A percentile compares a stretch with the other conserved stretches of the same genome.
Conservation (phyloP, 2,888 invertebrate species). For the Synergus japonicus region DNA sequence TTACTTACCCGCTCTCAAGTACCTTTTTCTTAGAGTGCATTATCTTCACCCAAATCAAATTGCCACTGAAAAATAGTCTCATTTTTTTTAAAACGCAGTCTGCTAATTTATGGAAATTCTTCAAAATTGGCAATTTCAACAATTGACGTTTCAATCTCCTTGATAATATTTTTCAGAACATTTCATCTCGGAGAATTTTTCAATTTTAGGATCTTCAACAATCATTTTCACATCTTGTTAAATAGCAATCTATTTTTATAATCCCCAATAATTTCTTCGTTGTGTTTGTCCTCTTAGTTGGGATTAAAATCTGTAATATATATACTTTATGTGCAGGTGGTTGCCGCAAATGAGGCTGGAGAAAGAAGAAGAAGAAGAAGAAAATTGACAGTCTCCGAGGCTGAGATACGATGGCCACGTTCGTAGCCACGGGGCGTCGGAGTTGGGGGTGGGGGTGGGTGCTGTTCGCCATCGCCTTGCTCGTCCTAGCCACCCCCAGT, state of each 20-base stretch:
- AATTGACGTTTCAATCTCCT: neutral
- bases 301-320: neutral
- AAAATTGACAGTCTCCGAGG: conserved; percentile 68
- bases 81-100: neutral
- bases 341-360: conserved; percentile 67
- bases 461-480: conserved; percentile 69
- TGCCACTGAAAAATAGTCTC: neutral
- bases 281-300: conserved; percentile 45
- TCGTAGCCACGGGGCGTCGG: conserved; percentile 56
- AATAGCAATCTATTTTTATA: neutral
- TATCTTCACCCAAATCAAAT: conserved; percentile 35
- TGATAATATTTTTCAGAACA: too few species aligned
- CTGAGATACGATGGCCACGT: conserved; percentile 59
- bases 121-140: neutral
- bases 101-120: neutral
- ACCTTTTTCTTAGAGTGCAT: conserved; percentile 27
- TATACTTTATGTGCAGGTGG: conserved; percentile 60
- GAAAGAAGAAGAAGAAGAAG: conserved; percentile 59
- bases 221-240: neutral
- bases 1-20: conserved; percentile 28
- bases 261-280: conserved; percentile 24
- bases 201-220: too few species aligned
- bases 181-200: too few species aligned
- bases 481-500: conserved; percentile 73
- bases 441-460: conserved; percentile 63